A percentile compares a stretch with the other conserved stretches of the same genome.
phyloP scores from a whole-genome alignment of 2,113 vertebrate species.

The Brienomyrus longianalis region DNA sequence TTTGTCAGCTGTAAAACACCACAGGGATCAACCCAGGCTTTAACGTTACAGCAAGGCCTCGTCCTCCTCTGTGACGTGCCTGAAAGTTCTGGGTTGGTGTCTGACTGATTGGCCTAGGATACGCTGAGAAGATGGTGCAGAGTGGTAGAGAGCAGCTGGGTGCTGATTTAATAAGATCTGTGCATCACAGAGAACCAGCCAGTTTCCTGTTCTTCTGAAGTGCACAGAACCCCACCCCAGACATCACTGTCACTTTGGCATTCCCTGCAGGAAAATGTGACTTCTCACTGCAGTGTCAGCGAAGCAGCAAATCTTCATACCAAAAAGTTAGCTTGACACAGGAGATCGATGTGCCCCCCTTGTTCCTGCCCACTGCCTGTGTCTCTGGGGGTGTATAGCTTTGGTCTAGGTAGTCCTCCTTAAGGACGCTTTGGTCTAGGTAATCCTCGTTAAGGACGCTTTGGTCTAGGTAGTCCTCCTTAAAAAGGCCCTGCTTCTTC shows the following conservation, averaged over 20 bases:
- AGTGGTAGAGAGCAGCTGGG: neutral
- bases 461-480: neutral
- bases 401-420: neutral
- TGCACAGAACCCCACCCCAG: neutral
- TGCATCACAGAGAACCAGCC: neutral
- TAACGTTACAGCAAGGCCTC: neutral
- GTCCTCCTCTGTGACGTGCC: neutral
- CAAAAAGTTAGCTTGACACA: neutral
- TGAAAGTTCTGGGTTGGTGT: neutral
- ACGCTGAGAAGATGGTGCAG: neutral
- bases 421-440: neutral
- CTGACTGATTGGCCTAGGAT: neutral
- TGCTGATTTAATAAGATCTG: conserved; percentile 3
- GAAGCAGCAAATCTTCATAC: neutral
- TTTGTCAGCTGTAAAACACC: neutral
- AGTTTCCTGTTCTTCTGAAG: neutral
- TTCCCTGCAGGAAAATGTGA: neutral
- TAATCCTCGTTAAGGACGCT: neutral
- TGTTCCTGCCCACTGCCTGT: neutral
- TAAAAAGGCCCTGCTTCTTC: neutral
- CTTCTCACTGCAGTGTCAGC: neutral
- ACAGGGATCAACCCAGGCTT: neutral
- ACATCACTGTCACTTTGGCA: neutral
- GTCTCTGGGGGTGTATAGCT: neutral
- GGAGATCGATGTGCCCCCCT: neutral